Evolutionary conservation across 2,888 invertebrate species (phyloP), one percentile per base, ranked within the genome.

Genomic region (Eurytoma adleriae): DNA sequence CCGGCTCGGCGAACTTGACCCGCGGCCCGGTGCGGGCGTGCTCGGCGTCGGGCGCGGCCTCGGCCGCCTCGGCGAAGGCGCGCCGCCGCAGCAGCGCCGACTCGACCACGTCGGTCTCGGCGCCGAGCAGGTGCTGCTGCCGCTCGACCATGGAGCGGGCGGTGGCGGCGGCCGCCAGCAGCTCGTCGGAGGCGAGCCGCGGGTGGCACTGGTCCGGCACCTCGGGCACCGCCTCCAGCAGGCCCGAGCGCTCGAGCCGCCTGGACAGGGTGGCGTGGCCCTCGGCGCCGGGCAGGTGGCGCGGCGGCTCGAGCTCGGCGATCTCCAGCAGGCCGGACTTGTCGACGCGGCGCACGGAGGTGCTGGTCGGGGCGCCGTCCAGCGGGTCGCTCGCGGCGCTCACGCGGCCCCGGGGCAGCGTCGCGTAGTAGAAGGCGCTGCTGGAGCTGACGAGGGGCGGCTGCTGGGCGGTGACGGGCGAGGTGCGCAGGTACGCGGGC

Each of bases 171-270:
- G 79, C 79, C 7, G 82, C 82, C 4, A 79, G 27, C 1, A 82
- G 78, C 56, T 83, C 83, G 12, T 83, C 83, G 20, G 79, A 77
- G 62, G 78, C 75, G 67, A 79, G 73, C 62, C 71, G 64, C 18
- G 52, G n/a, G 5, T 75, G 77, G n/a, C 59, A 75, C 76, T 74
- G 73, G 67, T 90, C 89, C 1, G 89, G 88, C 0, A 89, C 81
- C 79, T 90, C 90, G 12, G 89, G 90, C 4, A 90, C 90, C 0
- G 87, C 87, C 72, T 89, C 90, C 27, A 90, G 84, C 12, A 89
- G 86, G 0, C 89, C 89, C 16, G 87, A 82, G 20, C 88, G 86
- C 71, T 89, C 89, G 40, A 87, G 80, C 0, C 89, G 84, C 40
- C 89, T 81, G 3, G 88, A 85, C 4, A 86, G 82, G 1, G 85